Percentiles rank a stretch among this genome's conserved stretches.
phyloP scores from a whole-genome alignment of 2,888 invertebrate genomes.

The Metellina segmentata region DNA sequence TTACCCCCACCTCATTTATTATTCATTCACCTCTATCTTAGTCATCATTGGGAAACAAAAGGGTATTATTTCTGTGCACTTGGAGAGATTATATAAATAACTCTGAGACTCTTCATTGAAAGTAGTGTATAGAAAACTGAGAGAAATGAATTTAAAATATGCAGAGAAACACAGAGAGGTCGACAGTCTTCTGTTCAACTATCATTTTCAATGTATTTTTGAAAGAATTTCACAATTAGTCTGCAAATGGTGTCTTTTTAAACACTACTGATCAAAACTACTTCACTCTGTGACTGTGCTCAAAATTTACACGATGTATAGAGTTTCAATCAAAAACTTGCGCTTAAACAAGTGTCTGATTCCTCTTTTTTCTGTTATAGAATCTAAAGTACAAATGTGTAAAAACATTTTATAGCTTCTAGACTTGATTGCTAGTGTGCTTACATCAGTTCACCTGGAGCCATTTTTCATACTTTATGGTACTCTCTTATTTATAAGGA shows the following conservation, averaged over 20 bases:
- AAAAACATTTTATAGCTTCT: constrained; percentile 57
- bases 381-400: constrained; percentile 70
- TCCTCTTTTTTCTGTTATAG: constrained; percentile 64
- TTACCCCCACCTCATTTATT: constrained; percentile 67
- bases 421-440: constrained; percentile 34
- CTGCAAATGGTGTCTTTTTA: constrained; percentile 48
- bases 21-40: constrained; percentile 62
- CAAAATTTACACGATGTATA: constrained; percentile 66
- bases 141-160: constrained; percentile 34
- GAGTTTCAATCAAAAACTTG: constrained; percentile 56
- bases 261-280: constrained; percentile 63
- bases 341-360: constrained; percentile 21
- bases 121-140: constrained; percentile 44
- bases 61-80: constrained; percentile 65
- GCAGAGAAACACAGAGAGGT: constrained; percentile 42
- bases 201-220: constrained; percentile 58
- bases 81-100: constrained; percentile 14
- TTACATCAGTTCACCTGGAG: constrained; percentile 17
- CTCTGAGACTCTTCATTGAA: constrained; percentile 42
- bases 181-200: constrained; percentile 35
- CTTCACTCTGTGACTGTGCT: constrained; percentile 63
- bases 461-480: not conserved
- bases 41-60: constrained; percentile 47
- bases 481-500: not conserved
- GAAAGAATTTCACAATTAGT: constrained; percentile 33